A percentile compares a stretch with the other conserved stretches of the same genome.
These are phyloP conservation scores for Tragelaphus buxtoni DNA, from an alignment of 2,113 vertebrate species.

Conservation along the genomic window DNA sequence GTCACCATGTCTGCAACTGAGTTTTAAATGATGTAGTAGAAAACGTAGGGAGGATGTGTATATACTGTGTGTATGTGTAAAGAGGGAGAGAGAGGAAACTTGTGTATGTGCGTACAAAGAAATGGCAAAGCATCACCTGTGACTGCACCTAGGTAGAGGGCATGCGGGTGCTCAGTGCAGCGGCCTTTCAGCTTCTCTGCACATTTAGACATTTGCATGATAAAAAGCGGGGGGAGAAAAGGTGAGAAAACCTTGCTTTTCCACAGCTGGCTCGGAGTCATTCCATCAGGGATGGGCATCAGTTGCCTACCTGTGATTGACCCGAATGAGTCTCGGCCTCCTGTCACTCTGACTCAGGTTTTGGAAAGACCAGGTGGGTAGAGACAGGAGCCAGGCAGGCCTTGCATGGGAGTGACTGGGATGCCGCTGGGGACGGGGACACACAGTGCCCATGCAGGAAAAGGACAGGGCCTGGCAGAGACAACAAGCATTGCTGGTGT, in stretches of 20 bases:
- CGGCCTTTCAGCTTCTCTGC: background rate
- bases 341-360: rapidly evolving
- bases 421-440: background rate
- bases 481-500: too few species aligned
- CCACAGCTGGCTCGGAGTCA: background rate
- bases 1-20: background rate
- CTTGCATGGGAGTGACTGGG: background rate
- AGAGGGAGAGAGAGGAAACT: too few species aligned
- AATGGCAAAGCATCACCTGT: background rate
- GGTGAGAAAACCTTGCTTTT: background rate
- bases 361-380: background rate
- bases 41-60: background rate
- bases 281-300: background rate
- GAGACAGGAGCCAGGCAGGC: background rate
- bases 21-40: background rate
- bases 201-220: background rate
- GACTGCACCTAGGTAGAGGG: background rate
- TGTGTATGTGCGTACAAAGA: background rate
- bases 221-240: background rate
- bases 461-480: background rate
- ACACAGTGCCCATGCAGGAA: background rate
- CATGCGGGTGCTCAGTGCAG: background rate
- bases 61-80: background rate
- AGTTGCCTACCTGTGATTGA: background rate
- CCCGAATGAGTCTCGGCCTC: background rate